Conservation (phyloP, 2,888 invertebrate species). For the Clistopyga incitator region DNA sequence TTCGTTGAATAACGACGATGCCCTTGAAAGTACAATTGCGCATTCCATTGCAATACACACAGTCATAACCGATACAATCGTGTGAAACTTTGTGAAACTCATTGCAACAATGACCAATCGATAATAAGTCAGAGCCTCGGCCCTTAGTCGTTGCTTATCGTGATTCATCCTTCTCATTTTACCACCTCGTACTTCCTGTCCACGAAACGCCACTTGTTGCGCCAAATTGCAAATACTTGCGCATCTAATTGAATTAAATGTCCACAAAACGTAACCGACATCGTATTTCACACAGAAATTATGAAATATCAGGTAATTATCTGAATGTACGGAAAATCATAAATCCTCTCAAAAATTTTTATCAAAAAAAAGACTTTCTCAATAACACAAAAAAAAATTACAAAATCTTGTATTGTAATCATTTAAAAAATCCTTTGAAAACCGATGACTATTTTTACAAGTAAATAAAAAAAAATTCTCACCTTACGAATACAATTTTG, state of each 20-base stretch:
- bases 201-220: background rate
- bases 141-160: slow-evolving; percentile 13
- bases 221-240: background rate
- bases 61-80: background rate
- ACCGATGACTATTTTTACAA: no score
- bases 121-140: background rate
- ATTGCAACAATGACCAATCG: slow-evolving; percentile 12
- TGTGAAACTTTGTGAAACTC: slow-evolving; percentile 14
- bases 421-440: no score
- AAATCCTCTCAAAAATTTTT: background rate
- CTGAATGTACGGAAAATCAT: background rate
- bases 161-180: slow-evolving; percentile 1
- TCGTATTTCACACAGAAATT: background rate
- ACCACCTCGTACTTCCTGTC: background rate
- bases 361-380: no score
- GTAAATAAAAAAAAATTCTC: no score
- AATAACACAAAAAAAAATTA: no score
- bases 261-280: background rate
- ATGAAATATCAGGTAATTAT: background rate
- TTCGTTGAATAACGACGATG: no score
- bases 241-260: background rate
- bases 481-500: no score
- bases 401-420: no score
- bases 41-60: background rate
- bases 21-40: background rate